phyloP scores from a whole-genome alignment of 2,797 vertebrate genomes.

The Strix occidentalis region DNA sequence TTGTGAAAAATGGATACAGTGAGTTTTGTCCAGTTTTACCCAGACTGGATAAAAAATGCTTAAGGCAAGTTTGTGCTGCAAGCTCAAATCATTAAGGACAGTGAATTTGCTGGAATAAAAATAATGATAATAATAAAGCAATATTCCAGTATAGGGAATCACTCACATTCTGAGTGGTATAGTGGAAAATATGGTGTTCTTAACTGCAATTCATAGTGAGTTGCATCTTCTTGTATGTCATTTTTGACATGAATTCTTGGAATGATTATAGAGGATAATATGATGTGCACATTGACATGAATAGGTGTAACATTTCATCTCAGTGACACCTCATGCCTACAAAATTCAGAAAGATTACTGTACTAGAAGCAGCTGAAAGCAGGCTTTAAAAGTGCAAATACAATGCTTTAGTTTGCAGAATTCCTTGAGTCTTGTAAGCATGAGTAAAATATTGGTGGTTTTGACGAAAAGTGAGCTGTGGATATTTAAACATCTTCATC shows the following conservation, averaged over 20 bases:
- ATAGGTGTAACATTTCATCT: conserved; percentile 19
- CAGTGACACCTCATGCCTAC: not conserved
- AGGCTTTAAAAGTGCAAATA: not conserved
- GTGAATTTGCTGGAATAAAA: not conserved
- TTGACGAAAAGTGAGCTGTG: not conserved
- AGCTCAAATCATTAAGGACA: not conserved
- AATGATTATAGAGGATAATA: conserved; percentile 16
- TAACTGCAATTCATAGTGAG: not conserved
- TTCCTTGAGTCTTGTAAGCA: not conserved
- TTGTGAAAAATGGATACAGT: not conserved
- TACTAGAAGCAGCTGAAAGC: conserved; percentile 4
- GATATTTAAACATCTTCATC: conserved; percentile 29
- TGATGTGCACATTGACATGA: not conserved
- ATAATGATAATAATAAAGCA: conserved; percentile 10
- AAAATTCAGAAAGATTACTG: conserved; percentile 8
- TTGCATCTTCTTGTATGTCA: not conserved
- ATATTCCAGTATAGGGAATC: not conserved
- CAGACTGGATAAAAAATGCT: not conserved
- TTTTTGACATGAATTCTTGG: conserved; percentile 13
- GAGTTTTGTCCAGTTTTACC: not conserved
- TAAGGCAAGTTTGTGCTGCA: not conserved
- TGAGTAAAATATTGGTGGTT: not conserved
- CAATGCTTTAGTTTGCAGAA: not conserved
- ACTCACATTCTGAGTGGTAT: not conserved
- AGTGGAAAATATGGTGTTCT: not conserved